Conservation (phyloP, 2,113 vertebrate species). For the Coregonus clupeaformis region DNA sequence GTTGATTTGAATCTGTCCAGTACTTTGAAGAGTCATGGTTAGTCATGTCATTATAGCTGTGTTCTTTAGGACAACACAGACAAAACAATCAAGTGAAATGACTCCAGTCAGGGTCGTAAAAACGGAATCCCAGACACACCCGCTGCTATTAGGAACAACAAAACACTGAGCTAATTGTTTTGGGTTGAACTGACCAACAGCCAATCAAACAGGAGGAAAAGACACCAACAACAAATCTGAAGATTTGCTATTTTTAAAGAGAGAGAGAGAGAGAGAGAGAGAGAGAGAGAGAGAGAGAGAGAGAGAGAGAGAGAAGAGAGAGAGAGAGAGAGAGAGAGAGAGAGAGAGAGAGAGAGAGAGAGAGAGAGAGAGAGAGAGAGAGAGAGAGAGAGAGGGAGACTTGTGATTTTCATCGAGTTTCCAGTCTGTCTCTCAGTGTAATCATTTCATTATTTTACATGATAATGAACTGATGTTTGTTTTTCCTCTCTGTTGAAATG, state of each 20-base stretch:
- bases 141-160: conserved; percentile 41
- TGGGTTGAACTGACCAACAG: conserved; percentile 35
- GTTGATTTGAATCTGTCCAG: too few relatives aligned
- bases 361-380: too few relatives aligned
- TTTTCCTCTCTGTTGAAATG: too few relatives aligned
- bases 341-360: too few relatives aligned
- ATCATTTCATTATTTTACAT: too few relatives aligned
- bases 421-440: too few relatives aligned
- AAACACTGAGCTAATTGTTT: conserved; percentile 36
- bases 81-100: conserved; percentile 41
- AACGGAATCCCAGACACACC: conserved; percentile 38
- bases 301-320: too few relatives aligned
- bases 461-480: too few relatives aligned
- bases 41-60: conserved; percentile 29
- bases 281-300: too few relatives aligned
- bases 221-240: conserved; percentile 10
- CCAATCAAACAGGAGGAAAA: conserved; percentile 42
- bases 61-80: conserved; percentile 27
- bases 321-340: too few relatives aligned
- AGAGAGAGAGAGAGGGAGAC: too few relatives aligned
- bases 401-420: too few relatives aligned
- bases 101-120: conserved; percentile 29
- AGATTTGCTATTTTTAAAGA: conserved; percentile 11
- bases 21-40: background rate
- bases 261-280: background rate